Conservation (phyloP, 2,888 invertebrate species). For the Colostygia pectinataria region DNA sequence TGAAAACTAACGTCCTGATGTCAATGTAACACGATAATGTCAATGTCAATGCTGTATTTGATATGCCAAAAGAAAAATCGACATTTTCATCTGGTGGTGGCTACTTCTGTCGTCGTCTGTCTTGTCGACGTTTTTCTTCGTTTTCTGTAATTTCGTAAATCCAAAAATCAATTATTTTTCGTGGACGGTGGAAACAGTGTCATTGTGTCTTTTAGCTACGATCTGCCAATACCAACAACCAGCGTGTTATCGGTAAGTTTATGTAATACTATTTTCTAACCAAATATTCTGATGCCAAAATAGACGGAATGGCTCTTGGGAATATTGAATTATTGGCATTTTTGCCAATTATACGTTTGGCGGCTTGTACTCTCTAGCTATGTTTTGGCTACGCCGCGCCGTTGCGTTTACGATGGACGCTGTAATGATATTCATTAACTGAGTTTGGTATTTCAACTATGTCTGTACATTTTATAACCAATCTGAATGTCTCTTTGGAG, state of each 20-base stretch:
- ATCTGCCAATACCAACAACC: slow-evolving; percentile 7
- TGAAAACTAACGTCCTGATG: too few relatives aligned
- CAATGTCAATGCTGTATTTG: too few relatives aligned
- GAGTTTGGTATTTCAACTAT: too few relatives aligned
- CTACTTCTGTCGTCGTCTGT: too few relatives aligned
- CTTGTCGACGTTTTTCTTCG: slow-evolving; percentile 9
- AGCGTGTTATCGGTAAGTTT: slow-evolving; percentile 42
- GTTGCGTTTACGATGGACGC: slow-evolving; percentile 7
- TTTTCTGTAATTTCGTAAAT: slow-evolving; percentile 37
- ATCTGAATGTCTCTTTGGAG: too few relatives aligned
- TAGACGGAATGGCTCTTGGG: slow-evolving; percentile 55
- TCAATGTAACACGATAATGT: too few relatives aligned
- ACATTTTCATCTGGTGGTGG: too few relatives aligned
- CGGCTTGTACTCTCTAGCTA: slow-evolving; percentile 7
- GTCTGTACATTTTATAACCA: too few relatives aligned
- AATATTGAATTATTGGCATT: slow-evolving; percentile 47
- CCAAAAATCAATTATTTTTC: slow-evolving; percentile 39
- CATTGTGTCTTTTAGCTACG: slow-evolving; percentile 28
- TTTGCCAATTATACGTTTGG: slow-evolving; percentile 36
- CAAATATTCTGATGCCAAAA: slow-evolving; percentile 47
- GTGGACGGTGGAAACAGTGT: slow-evolving; percentile 49
- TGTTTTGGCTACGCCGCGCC: slow-evolving; percentile 31
- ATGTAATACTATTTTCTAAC: slow-evolving; percentile 30
- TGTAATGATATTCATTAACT: not conserved
- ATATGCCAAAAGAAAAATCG: too few relatives aligned